Conservation (phyloP, 2,113 vertebrate genomes). For the Cisticola juncidis region DNA sequence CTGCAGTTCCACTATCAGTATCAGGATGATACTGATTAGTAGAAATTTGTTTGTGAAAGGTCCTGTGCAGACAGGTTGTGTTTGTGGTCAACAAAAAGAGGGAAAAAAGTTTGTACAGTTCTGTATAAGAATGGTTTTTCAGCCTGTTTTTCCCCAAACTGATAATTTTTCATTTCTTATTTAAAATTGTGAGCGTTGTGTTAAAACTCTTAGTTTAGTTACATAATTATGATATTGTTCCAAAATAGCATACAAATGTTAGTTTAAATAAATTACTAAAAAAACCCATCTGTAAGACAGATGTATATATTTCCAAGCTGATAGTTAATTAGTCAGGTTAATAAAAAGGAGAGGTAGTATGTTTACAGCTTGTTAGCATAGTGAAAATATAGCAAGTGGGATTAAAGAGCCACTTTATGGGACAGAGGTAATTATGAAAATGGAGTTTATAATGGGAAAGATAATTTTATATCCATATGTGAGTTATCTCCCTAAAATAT, state of each 20-base stretch:
- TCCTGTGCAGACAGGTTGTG: rapidly evolving
- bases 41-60: neutral
- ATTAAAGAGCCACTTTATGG: slow-evolving; percentile 15
- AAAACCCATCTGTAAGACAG: neutral
- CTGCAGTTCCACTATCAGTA: neutral
- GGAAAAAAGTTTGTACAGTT: neutral
- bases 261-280: neutral
- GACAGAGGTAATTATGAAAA: slow-evolving; percentile 55
- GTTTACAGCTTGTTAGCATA: slow-evolving; percentile 37
- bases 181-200: neutral
- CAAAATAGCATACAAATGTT: neutral
- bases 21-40: rapidly evolving
- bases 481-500: neutral
- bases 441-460: slow-evolving; percentile 15
- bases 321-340: slow-evolving; percentile 52
- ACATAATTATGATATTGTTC: neutral
- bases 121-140: neutral
- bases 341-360: slow-evolving; percentile 35
- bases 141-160: neutral
- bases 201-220: neutral
- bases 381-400: slow-evolving; percentile 3
- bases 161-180: neutral
- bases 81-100: neutral
- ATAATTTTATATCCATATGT: slow-evolving; percentile 12
- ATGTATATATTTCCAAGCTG: neutral